Conservation (phyloP, 2,888 invertebrate genomes). For the Coremacera marginata region DNA sequence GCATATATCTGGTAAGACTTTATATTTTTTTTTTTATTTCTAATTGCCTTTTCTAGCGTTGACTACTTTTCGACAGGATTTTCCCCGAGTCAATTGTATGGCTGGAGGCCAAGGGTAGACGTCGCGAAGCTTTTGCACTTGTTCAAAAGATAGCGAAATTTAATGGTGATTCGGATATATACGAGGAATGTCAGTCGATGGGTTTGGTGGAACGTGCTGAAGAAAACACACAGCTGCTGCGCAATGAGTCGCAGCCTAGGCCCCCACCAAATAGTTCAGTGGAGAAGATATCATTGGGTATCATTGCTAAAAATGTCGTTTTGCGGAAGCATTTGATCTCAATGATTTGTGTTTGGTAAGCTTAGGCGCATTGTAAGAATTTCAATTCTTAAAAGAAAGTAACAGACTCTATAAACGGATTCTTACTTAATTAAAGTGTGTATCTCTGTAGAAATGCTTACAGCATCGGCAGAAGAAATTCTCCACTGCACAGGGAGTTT, state of each 20-base stretch:
- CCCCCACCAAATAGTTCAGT: not conserved
- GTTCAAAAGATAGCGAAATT: constrained; percentile 61
- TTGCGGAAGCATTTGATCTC: constrained; percentile 50
- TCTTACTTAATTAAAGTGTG: too few relatives aligned
- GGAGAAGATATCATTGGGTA: constrained; percentile 27
- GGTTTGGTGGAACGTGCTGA: not conserved
- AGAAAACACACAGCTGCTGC: not conserved
- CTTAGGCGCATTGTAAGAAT: not conserved
- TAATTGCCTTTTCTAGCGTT: not conserved
- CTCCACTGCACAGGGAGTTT: too few relatives aligned
- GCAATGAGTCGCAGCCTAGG: not conserved
- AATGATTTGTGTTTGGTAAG: constrained; percentile 58
- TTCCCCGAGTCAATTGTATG: constrained; percentile 69
- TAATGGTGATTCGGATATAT: constrained; percentile 51
- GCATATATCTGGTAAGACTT: constrained; percentile 66
- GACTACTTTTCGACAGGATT: constrained; percentile 55
- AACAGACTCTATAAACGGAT: too few relatives aligned
- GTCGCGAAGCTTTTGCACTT: constrained; percentile 62
- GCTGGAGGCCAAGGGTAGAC: constrained; percentile 63
- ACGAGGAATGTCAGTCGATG: constrained; percentile 43
- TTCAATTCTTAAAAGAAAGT: too few relatives aligned
- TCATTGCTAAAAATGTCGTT: constrained; percentile 42
- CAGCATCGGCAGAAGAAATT: too few relatives aligned
- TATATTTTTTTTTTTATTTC: not conserved
- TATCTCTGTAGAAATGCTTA: too few relatives aligned